phyloP scores from a whole-genome alignment of 2,113 vertebrate species.

The Corydoras sp. region DNA sequence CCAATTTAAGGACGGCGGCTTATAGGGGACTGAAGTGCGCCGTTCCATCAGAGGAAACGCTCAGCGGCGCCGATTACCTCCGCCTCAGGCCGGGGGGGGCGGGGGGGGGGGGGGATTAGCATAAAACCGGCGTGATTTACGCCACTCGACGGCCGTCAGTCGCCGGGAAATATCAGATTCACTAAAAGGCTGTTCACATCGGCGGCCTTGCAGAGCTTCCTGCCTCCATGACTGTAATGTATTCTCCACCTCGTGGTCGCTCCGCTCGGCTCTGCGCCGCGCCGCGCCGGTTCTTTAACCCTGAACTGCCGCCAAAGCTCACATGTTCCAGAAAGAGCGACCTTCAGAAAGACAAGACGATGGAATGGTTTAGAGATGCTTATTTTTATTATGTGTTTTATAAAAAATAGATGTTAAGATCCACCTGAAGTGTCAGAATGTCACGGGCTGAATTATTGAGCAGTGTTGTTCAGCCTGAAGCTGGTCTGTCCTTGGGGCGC shows the following conservation, averaged over 20 bases:
- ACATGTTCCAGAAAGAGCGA: conserved; percentile 3
- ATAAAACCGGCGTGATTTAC: conserved; percentile 39
- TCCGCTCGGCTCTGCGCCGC: not conserved
- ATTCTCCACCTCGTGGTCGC: conserved; percentile 9
- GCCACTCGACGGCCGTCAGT: conserved; percentile 23
- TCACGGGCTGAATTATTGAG: too few species aligned
- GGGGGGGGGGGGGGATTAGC: conserved; percentile 40
- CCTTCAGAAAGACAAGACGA: not conserved
- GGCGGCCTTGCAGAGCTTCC: conserved; percentile 23
- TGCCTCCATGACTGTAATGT: conserved; percentile 1
- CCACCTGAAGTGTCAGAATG: too few species aligned
- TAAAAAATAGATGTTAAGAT: too few species aligned
- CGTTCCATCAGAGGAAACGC: conserved; percentile 41
- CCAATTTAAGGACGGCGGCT: conserved; percentile 30
- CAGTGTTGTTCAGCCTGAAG: too few species aligned
- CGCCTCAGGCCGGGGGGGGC: conserved; percentile 29
- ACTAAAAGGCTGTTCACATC: conserved; percentile 16
- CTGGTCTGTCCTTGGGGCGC: too few species aligned
- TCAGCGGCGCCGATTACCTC: conserved; percentile 18
- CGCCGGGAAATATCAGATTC: conserved; percentile 29
- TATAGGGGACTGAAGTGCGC: conserved; percentile 24
- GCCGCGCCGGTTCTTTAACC: conserved; percentile 12
- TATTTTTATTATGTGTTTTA: too few species aligned
- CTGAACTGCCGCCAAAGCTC: conserved; percentile 19
- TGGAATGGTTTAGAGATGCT: too few species aligned